Evolutionary conservation across 2,888 invertebrate species (phyloP), one percentile per base, ranked within the genome.

Genomic region (Diarsia rubi): DNA sequence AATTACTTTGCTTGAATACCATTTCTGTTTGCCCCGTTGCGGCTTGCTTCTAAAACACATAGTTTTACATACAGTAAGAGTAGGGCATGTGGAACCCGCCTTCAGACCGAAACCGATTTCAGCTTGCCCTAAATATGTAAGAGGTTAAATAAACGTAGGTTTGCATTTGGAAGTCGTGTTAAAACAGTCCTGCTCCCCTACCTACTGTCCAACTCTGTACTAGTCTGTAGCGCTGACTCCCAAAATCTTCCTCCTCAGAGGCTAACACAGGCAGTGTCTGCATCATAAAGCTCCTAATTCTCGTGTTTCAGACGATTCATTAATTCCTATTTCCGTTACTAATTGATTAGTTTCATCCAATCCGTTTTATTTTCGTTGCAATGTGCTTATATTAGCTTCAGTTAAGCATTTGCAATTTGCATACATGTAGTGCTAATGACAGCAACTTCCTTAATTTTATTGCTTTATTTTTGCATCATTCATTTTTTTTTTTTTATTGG

Each of bases 381-480:
- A 49, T 54, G 54, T 67, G 60, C 44, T 74, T 80, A 65, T 37
- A 59, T 73, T 73, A 67, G 60, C 27, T 73, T 81, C 54, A 71
- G 74, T 76, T 78, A 66, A 69, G 24, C n/a, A 84, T 81, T 79
- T 49, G 37, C 37, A 65, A 79, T 81, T 84, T 71, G 37, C 70
- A 76, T 76, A 65, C 73, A 54, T 78, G 71, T 69, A n/a, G 54
- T 62, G 47, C 14, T 69, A 79, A 73, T 75, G 73, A 69, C 44
- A 67, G 69, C 37, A n/a, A 71, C 57, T 78, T 86, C 77, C 87
- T 81, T 68, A 73, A 68, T 67, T 81, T 76, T 75, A 73, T 84
- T 65, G 72, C 66, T 75, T 64, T 59, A 57, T 65, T 75, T 81
- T 66, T 69, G 71, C 73, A 69, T 67, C 57, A 79, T 54, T 67